Evolutionary conservation across 2,113 vertebrate species (phyloP).

Genomic region (rabbit (Oryctolagus cuniculus)): mOryCun1.1 NC_091434.1:34732501-34733000

Average conservation of each 20-base stretch:
- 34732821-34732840: background rate
- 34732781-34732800: background rate
- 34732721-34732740: background rate
- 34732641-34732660: background rate
- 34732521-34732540: background rate
- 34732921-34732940: conserved; percentile 58
- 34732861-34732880: background rate
- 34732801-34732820: background rate
- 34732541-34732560: background rate
- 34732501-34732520: background rate
- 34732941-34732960: conserved; percentile 61
- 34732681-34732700: background rate
- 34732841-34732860: background rate
- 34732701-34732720: background rate
- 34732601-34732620: background rate
- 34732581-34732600: background rate
- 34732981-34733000: conserved; percentile 72
- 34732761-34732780: background rate
- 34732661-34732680: background rate
- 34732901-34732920: conserved; percentile 64
- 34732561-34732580: background rate
- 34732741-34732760: background rate
- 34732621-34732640: background rate
- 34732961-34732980: conserved; percentile 73
- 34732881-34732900: background rate